Conservation (phyloP, 2,113 vertebrate genomes). For the Archocentrus centrarchus region DNA sequence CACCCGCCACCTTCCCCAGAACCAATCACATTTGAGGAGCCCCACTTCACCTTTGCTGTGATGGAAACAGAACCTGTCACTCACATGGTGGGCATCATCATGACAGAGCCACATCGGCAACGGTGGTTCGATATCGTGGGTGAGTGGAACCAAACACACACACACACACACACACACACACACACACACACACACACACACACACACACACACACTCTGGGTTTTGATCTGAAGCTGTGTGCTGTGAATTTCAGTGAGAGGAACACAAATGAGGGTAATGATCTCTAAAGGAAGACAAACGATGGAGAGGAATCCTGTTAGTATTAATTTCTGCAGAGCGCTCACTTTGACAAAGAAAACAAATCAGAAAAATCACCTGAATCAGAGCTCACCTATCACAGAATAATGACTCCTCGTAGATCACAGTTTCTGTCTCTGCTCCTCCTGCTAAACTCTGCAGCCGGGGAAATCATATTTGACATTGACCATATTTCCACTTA, state of each 20-base stretch:
- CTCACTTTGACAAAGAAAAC: neutral
- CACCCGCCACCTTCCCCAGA: constrained; percentile 80
- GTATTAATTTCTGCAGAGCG: neutral
- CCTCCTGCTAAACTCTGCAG: neutral
- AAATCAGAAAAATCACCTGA: neutral
- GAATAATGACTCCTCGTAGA: neutral
- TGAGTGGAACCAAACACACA: constrained; percentile 71
- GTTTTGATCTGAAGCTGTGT: constrained; percentile 6
- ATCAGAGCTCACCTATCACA: neutral
- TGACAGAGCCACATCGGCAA: constrained; percentile 85
- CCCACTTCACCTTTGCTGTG: constrained; percentile 89
- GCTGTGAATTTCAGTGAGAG: neutral
- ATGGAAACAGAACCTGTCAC: constrained; percentile 95
- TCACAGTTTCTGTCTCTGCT: neutral
- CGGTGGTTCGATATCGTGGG: constrained; percentile 93
- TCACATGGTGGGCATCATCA: constrained; percentile 95
- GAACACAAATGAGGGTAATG: constrained; percentile 20
- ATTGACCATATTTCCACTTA: constrained; percentile 38
- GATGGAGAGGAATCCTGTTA: neutral
- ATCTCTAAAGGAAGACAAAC: constrained; percentile 14
- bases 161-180: neutral
- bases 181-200: neutral
- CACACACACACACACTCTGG: neutral
- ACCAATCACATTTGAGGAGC: constrained; percentile 88
- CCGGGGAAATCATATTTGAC: constrained; percentile 27